A percentile compares a stretch with the other conserved stretches of the same genome.
phyloP scores from a whole-genome alignment of 2,797 vertebrate genomes.

The Melanotaenia pygmaea region DNA sequence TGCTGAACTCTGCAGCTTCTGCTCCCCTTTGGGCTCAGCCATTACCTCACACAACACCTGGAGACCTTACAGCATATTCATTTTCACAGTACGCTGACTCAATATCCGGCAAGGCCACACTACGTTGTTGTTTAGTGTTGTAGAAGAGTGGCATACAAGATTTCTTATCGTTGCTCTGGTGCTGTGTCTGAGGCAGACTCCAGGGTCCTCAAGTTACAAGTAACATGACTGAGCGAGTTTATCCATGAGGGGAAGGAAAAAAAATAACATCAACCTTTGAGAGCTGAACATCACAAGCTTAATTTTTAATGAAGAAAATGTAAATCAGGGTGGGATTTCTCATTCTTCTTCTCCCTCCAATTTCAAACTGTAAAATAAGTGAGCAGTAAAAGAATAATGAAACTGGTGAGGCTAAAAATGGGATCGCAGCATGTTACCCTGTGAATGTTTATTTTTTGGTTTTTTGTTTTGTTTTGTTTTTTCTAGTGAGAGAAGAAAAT shows the following conservation, averaged over 20 bases:
- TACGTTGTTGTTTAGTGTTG: neutral
- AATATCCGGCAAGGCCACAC: slow-evolving; percentile 7
- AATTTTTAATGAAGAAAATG: too few relatives aligned
- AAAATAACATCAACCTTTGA: slow-evolving; percentile 25
- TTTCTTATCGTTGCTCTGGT: slow-evolving; percentile 17
- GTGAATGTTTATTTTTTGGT: too few relatives aligned
- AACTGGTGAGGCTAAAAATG: too few relatives aligned
- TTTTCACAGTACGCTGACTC: slow-evolving; percentile 45
- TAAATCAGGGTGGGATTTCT: too few relatives aligned
- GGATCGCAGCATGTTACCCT: too few relatives aligned
- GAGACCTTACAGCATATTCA: slow-evolving; percentile 32
- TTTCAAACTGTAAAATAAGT: too few relatives aligned
- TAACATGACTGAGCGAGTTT: neutral
- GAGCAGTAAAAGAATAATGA: too few relatives aligned
- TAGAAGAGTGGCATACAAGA: neutral
- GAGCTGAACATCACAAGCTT: slow-evolving; percentile 33
- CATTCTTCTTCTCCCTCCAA: too few relatives aligned
- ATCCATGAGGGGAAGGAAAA: neutral
- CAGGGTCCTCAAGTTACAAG: neutral
- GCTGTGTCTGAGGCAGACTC: neutral
- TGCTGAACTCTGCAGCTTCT: slow-evolving; percentile 40
- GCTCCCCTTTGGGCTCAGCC: slow-evolving; percentile 29
- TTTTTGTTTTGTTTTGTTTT: too few relatives aligned
- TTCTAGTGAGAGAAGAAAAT: too few relatives aligned
- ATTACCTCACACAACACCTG: slow-evolving; percentile 18